Evolutionary conservation across 2,797 vertebrate genomes (phyloP).

Genomic region (Sorex maritimensis): DNA sequence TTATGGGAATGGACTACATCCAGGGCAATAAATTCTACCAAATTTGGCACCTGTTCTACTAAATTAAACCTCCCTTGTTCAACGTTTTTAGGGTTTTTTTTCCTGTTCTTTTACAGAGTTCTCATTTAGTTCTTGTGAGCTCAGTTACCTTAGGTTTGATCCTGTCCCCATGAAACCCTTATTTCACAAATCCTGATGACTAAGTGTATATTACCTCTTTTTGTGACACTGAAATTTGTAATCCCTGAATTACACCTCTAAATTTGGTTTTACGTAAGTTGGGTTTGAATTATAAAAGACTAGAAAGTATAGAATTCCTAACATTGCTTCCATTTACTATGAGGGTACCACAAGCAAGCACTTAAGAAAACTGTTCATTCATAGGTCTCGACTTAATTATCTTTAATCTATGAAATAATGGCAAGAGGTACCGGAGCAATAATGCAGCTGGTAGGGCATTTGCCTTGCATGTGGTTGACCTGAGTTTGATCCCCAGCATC

Average conservation of each 20-base stretch:
- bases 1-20: not conserved
- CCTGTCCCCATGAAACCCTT: not conserved
- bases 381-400: slow-evolving; percentile 5
- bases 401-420: not conserved
- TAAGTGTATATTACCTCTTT: not conserved
- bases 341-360: not conserved
- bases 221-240: slow-evolving; percentile 4
- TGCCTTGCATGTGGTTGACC: too few relatives aligned
- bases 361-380: slow-evolving; percentile 46
- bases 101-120: too few relatives aligned
- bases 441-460: too few relatives aligned
- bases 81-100: too few relatives aligned
- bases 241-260: not conserved
- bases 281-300: slow-evolving; percentile 25
- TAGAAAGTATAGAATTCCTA: not conserved
- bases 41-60: not conserved
- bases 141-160: not conserved
- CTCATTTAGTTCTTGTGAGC: not conserved
- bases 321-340: not conserved
- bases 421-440: not conserved
- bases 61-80: not conserved
- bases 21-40: slow-evolving; percentile 1
- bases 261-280: not conserved
- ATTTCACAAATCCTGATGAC: not conserved
- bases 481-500: too few relatives aligned